phyloP scores from a whole-genome alignment of 1,140 invertebrate species.

The Lineus longissimus region DNA sequence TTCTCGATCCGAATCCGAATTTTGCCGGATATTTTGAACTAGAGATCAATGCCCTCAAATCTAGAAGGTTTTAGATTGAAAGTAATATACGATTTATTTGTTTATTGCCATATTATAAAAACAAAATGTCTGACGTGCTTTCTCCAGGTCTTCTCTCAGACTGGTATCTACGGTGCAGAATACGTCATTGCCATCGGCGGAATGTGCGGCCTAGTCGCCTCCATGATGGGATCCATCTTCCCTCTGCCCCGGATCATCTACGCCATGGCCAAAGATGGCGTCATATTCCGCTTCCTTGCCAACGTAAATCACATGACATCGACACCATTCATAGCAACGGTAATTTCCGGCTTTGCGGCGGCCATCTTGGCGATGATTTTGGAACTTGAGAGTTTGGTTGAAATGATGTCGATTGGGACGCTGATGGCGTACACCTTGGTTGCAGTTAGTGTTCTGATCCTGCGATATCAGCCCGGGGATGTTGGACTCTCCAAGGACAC shows the following conservation, averaged over 20 bases:
- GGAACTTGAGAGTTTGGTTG: conserved; percentile 79
- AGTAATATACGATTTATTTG: too few species aligned
- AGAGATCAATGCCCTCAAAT: too few species aligned
- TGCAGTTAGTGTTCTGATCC: conserved; percentile 76
- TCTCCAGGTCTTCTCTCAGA: conserved; percentile 67
- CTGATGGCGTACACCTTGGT: conserved; percentile 88
- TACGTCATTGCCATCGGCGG: conserved; percentile 46
- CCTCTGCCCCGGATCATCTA: conserved; percentile 78
- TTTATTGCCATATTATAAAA: too few species aligned
- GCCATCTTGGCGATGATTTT: conserved; percentile 72
- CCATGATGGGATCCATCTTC: conserved; percentile 78
- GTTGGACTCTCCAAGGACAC: conserved; percentile 52
- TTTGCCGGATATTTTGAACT: too few species aligned
- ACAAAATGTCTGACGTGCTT: too few species aligned
- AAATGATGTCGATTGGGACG: conserved; percentile 92
- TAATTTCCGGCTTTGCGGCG: conserved; percentile 71
- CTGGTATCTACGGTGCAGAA: conserved; percentile 54
- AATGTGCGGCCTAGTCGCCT: conserved; percentile 34
- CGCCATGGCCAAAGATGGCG: conserved; percentile 80
- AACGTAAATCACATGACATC: conserved; percentile 65
- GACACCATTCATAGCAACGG: conserved; percentile 75
- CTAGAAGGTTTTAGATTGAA: too few species aligned
- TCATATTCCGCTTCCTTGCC: conserved; percentile 71
- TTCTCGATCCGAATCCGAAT: too few species aligned
- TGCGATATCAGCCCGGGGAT: conserved; percentile 43